A percentile compares a stretch with the other conserved stretches of the same genome.
phyloP scores from a whole-genome alignment of 2,888 invertebrate genomes.

The Drosophila borealis region DNA sequence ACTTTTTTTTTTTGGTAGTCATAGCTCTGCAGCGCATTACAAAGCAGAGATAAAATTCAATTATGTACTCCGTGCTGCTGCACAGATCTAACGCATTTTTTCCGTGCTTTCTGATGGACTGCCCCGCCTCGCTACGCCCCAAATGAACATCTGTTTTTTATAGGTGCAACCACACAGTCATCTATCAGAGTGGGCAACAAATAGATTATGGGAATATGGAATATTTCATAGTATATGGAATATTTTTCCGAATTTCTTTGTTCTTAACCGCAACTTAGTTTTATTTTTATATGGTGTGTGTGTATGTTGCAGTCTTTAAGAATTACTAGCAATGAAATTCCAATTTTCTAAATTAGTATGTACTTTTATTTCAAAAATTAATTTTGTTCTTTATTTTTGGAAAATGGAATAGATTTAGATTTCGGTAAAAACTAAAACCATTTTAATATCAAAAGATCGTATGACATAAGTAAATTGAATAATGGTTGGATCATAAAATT shows the following conservation, averaged over 20 bases:
- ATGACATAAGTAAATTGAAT: too few relatives aligned
- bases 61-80: conserved; percentile 1
- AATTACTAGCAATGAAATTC: not conserved
- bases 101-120: conserved; percentile 21
- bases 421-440: too few relatives aligned
- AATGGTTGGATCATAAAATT: too few relatives aligned
- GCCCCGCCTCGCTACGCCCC: conserved; percentile 23
- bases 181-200: conserved; percentile 37
- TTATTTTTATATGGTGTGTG: conserved; percentile 5
- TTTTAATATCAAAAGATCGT: too few relatives aligned
- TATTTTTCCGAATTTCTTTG: conserved; percentile 45
- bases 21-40: conserved; percentile 2
- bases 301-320: conserved; percentile 10
- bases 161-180: conserved; percentile 50
- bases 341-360: not conserved
- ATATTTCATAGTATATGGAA: conserved; percentile 20
- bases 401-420: too few relatives aligned
- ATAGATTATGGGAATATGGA: conserved; percentile 35
- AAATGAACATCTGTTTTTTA: conserved; percentile 58
- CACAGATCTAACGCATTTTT: conserved; percentile 23
- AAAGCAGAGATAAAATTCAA: conserved; percentile 23
- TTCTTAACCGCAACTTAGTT: conserved; percentile 42
- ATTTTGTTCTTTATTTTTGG: too few relatives aligned
- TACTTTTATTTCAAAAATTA: not conserved
- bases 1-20: conserved; percentile 4